Conservation (phyloP, 2,113 vertebrate genomes). For the Pterocles gutturalis region DNA sequence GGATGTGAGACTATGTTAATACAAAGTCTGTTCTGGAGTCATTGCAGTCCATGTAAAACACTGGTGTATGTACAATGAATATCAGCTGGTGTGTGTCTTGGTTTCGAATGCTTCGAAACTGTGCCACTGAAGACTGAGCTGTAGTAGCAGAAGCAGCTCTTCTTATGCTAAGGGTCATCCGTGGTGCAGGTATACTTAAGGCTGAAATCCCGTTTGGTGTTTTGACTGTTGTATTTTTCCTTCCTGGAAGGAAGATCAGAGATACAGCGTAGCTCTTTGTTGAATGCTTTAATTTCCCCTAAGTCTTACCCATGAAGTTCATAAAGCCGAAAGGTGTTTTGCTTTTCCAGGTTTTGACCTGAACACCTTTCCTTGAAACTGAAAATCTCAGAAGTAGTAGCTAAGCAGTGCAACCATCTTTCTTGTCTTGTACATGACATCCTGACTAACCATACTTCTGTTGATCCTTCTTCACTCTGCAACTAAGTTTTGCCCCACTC, state of each 20-base stretch:
- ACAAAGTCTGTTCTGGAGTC: neutral
- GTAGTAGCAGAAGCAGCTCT: neutral
- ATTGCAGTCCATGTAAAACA: neutral
- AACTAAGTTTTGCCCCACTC: neutral
- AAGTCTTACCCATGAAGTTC: neutral
- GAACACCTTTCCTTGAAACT: neutral
- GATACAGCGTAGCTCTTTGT: neutral
- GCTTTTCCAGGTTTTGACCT: neutral
- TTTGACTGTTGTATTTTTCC: neutral
- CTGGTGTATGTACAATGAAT: neutral
- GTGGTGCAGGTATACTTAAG: neutral
- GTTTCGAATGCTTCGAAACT: neutral
- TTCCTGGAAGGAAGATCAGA: neutral
- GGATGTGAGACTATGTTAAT: neutral
- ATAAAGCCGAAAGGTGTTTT: neutral
- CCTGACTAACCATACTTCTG: neutral
- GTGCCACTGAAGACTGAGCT: neutral
- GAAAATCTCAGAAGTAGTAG: neutral
- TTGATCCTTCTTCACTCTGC: neutral
- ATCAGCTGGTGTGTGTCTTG: neutral
- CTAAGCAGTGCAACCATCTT: neutral
- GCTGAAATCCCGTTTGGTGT: neutral
- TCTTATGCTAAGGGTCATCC: neutral
- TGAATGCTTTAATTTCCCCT: neutral
- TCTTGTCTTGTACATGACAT: neutral